Evolutionary conservation across 2,888 invertebrate genomes (phyloP), one percentile per base, ranked within the genome.

Genomic region (Hoplodrina blanda): DNA sequence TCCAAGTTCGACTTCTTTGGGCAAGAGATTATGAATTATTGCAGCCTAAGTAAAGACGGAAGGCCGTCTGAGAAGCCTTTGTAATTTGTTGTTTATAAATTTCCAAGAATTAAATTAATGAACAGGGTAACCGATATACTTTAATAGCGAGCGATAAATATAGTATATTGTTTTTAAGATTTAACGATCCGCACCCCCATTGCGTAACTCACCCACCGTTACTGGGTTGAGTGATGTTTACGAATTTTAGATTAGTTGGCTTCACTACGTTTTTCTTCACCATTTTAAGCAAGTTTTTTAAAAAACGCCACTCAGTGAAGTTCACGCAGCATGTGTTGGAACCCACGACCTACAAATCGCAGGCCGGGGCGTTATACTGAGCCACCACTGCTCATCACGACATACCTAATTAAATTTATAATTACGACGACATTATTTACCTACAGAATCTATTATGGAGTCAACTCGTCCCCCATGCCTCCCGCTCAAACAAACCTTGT

Each of bases 21-120:
- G 81, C 83, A 84, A 79, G 81, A 87, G 87, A 88, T 89, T 89
- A 89, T 88, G 84, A 90, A 87, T 88, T 86, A 90, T 88, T 87
- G 87, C 86, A 85, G 84, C 75, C 81, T 75, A 83, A 81, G 80
- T 83, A 85, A 84, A 80, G 75, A 77, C 69, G 77, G 78, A 84
- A 80, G 75, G 78, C 69, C 78, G 78, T 69, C 80, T 72, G 66
- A 59, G 76, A 79, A 76, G 73, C 73, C 78, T 84, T 81, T 77
- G 72, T 82, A 79, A 85, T 85, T 82, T 76, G 67, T 78, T 79
- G 76, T 73, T 81, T 80, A 81, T 79, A 69, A 81, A 82, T 80
- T 80, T 73, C 37, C 66, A 68, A 71, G 52, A 71, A 60, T 57
- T 57, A 25, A 61, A 61, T 54, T 71, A 76, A 67, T 76, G 61